Conservation (phyloP, 1,140 invertebrate species). For the Ips typographus region DNA sequence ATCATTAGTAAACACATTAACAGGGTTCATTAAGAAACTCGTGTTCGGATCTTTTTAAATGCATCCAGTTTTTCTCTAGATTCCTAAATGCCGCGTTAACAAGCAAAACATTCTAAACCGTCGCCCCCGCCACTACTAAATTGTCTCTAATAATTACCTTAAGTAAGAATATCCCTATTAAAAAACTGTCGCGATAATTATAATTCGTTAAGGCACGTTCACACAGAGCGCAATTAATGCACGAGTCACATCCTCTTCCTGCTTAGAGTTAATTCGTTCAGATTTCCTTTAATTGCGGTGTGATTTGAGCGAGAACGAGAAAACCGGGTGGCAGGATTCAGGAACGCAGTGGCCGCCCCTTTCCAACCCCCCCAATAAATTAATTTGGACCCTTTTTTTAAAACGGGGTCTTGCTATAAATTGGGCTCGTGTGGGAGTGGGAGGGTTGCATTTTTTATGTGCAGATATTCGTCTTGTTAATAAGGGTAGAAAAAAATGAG, state of each 20-base stretch:
- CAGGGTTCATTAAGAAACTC: background rate
- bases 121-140: constrained; percentile 19
- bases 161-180: constrained; percentile 51
- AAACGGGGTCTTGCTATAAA: constrained; percentile 40
- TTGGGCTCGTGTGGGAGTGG: constrained; percentile 37
- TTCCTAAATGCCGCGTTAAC: no score
- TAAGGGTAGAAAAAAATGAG: constrained; percentile 49
- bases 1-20: constrained; percentile 2
- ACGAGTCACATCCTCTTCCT: constrained; percentile 50
- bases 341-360: constrained; percentile 7
- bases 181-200: constrained; percentile 46
- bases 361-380: constrained; percentile 35
- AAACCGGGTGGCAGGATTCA: background rate
- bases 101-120: background rate
- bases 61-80: no score
- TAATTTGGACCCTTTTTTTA: constrained; percentile 41
- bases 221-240: constrained; percentile 47
- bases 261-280: constrained; percentile 39
- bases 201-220: constrained; percentile 49
- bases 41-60: no score
- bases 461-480: constrained; percentile 46
- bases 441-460: constrained; percentile 51
- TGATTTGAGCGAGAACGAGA: no score
- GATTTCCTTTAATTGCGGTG: constrained; percentile 36
- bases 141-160: constrained; percentile 46